Evolutionary conservation across 2,888 invertebrate species (phyloP).

Genomic region (Pharmacophagus antenor): DNA sequence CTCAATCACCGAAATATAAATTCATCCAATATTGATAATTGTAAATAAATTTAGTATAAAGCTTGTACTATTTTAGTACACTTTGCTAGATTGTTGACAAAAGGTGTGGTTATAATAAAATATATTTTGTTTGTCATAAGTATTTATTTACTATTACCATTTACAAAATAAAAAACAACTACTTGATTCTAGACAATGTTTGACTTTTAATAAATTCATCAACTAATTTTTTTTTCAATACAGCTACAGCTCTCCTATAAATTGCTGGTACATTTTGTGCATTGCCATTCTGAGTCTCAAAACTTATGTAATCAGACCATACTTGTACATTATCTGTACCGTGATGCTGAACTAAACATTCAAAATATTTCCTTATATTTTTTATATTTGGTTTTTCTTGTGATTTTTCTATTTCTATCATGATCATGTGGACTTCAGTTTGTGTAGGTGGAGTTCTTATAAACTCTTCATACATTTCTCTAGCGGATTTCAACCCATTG

Average conservation of each 20-base stretch:
- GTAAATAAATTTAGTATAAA: constrained; percentile 76
- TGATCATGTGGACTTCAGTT: constrained; percentile 82
- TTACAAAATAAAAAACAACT: constrained; percentile 37
- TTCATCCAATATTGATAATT: constrained; percentile 59
- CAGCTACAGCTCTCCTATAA: constrained; percentile 83
- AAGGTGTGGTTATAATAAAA: constrained; percentile 68
- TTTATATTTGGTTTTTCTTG: constrained; percentile 71
- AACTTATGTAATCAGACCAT: constrained; percentile 87
- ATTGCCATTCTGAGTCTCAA: constrained; percentile 84
- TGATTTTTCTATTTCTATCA: constrained; percentile 78
- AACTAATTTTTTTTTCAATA: constrained; percentile 75
- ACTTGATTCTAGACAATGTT: constrained; percentile 73
- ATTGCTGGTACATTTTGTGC: constrained; percentile 77
- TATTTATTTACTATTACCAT: constrained; percentile 28
- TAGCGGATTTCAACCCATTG: constrained; percentile 79
- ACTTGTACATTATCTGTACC: constrained; percentile 83
- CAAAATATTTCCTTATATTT: constrained; percentile 81
- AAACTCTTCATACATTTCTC: constrained; percentile 82
- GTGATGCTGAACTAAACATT: constrained; percentile 83
- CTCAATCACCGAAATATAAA: constrained; percentile 73
- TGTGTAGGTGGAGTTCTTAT: constrained; percentile 81
- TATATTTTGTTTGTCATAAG: constrained; percentile 60
- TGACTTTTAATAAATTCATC: constrained; percentile 79
- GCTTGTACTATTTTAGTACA: constrained; percentile 71
- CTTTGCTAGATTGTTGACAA: constrained; percentile 71